These are phyloP conservation scores for Gerris lacustris DNA, from an alignment of 2,888 invertebrate genomes.

Conservation along the genomic window DNA sequence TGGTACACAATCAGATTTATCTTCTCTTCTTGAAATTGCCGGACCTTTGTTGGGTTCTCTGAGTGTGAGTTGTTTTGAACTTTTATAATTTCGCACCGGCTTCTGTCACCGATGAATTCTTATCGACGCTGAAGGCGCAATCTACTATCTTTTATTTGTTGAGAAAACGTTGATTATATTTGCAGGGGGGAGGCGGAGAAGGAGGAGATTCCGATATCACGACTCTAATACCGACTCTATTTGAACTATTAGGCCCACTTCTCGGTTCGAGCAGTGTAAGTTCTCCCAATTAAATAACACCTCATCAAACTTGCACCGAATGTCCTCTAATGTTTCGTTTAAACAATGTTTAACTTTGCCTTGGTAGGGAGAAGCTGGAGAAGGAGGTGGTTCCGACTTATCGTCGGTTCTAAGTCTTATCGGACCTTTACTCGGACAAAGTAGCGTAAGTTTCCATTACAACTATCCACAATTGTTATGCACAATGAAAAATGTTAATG, in stretches of 20 bases:
- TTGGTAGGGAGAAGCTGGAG: conserved; percentile 15
- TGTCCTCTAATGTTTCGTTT: neutral
- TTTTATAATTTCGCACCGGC: no score
- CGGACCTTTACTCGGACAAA: conserved; percentile 25
- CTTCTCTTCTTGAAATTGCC: conserved; percentile 28
- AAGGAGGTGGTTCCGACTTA: conserved; percentile 22
- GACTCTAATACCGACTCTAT: conserved; percentile 26
- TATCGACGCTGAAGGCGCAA: no score
- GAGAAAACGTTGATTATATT: neutral
- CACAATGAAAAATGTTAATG: no score
- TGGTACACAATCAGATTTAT: conserved; percentile 28
- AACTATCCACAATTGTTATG: no score
- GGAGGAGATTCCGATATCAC: conserved; percentile 25
- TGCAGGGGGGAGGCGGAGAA: conserved; percentile 20
- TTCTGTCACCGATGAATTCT: no score
- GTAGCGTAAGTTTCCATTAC: conserved; percentile 12
- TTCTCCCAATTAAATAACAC: neutral
- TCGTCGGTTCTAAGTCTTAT: conserved; percentile 24
- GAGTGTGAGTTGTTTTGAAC: conserved; percentile 20
- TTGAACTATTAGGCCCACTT: conserved; percentile 28
- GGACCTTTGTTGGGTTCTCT: conserved; percentile 27
- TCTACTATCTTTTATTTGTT: no score
- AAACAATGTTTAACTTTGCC: no score
- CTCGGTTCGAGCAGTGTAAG: conserved; percentile 28
- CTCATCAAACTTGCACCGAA: neutral